A percentile compares a stretch with the other conserved stretches of the same genome.
Conservation (phyloP, 2,797 vertebrate genomes). For the Poecilia picta region DNA sequence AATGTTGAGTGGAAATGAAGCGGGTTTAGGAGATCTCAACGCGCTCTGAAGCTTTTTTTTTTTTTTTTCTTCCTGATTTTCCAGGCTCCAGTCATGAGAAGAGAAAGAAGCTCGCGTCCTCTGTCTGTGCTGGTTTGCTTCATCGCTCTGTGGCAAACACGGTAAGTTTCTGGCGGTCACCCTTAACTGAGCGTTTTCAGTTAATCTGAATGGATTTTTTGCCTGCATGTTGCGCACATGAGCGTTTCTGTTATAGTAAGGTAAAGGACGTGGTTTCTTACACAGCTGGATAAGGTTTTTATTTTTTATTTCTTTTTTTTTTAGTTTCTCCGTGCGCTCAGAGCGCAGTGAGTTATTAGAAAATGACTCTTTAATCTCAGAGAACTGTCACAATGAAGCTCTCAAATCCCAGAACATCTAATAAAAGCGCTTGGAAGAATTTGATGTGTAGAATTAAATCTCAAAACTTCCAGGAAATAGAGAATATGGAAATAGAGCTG, state of each 20-base stretch:
- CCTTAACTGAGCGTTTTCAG: not conserved
- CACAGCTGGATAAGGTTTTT: not conserved
- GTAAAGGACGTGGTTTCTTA: not conserved
- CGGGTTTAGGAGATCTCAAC: not conserved
- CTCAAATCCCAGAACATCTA: not conserved
- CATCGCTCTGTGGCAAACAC: slow-evolving; percentile 38
- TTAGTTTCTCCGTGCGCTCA: not conserved
- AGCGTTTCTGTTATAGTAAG: not conserved
- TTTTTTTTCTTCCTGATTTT: slow-evolving; percentile 7
- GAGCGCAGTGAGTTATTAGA: not conserved
- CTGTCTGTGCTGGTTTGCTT: slow-evolving; percentile 29
- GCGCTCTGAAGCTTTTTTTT: not conserved
- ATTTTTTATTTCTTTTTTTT: too few species aligned
- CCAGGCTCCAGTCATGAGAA: slow-evolving; percentile 50
- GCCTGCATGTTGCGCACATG: not conserved
- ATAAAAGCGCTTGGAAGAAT: not conserved
- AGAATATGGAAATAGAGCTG: not conserved
- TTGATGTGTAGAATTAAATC: not conserved
- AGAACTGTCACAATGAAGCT: not conserved
- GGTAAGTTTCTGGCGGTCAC: slow-evolving; percentile 38
- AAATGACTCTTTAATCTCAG: not conserved
- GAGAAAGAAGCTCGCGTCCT: slow-evolving; percentile 27
- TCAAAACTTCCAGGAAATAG: not conserved
- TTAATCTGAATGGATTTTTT: not conserved
- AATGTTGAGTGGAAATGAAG: not conserved